Conservation (phyloP, 2,797 vertebrate genomes). For the Hoplostethus mediterraneus region DNA sequence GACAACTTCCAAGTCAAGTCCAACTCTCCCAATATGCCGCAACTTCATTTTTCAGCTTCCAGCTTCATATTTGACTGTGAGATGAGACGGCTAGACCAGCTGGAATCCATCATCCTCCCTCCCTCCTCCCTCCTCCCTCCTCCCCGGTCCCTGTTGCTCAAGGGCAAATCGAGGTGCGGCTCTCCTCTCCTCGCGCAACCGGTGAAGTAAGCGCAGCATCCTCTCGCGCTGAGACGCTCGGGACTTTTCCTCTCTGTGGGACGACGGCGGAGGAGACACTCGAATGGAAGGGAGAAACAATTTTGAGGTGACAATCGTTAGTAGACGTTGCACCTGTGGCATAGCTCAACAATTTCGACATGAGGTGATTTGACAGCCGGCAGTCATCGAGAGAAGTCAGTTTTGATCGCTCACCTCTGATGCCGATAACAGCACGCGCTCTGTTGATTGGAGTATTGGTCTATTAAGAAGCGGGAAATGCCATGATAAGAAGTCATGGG, state of each 20-base stretch:
- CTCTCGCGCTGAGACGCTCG: constrained; percentile 33
- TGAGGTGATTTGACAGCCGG: constrained; percentile 39
- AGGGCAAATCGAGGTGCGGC: constrained; percentile 73
- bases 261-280: constrained; percentile 36
- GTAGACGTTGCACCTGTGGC: constrained; percentile 36
- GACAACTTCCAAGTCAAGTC: neutral
- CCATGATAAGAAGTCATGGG: constrained; percentile 71
- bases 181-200: constrained; percentile 60
- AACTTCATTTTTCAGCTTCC: neutral
- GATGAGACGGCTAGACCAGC: constrained; percentile 44
- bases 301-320: constrained; percentile 6
- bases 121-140: constrained; percentile 57
- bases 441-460: constrained; percentile 49
- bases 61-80: constrained; percentile 13
- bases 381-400: constrained; percentile 31
- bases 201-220: constrained; percentile 62
- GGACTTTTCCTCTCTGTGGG: constrained; percentile 43
- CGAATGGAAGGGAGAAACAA: constrained; percentile 25
- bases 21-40: neutral
- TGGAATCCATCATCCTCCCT: constrained; percentile 69
- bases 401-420: constrained; percentile 41
- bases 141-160: constrained; percentile 53
- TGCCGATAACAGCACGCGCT: constrained; percentile 21
- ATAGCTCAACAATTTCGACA: constrained; percentile 50
- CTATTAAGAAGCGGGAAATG: constrained; percentile 45